A percentile compares a stretch with the other conserved stretches of the same genome.
phyloP scores from a whole-genome alignment of 1,140 invertebrate genomes.

The Heliothis virescens region DNA sequence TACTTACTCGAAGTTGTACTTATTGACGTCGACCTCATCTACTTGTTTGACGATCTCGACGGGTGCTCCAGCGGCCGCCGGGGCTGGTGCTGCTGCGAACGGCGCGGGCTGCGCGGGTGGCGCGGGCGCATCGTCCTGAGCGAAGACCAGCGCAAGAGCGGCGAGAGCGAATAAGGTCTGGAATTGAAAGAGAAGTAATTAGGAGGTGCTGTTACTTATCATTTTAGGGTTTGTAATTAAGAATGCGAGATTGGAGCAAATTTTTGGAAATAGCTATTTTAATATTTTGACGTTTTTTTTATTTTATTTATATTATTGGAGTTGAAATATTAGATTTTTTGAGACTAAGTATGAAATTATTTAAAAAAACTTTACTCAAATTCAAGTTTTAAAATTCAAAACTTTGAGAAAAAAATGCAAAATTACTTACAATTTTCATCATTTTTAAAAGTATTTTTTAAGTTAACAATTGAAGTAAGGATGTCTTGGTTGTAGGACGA shows the following conservation, averaged over 20 bases:
- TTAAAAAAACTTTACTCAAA: no score
- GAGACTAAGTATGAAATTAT: background rate
- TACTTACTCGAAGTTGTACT: conserved; percentile 82
- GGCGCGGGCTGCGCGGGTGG: conserved; percentile 44
- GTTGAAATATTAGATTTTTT: background rate
- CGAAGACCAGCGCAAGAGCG: conserved; percentile 66
- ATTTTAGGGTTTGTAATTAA: background rate
- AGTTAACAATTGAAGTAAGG: conserved; percentile 45
- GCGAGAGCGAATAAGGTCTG: conserved; percentile 73
- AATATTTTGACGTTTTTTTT: no score
- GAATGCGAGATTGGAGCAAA: background rate
- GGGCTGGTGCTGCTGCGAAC: conserved; percentile 48
- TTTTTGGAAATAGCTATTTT: no score
- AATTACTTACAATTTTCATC: conserved; percentile 81
- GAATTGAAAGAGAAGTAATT: conserved; percentile 52
- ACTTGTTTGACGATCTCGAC: conserved; percentile 79
- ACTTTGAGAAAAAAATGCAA: background rate
- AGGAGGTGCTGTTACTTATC: background rate
- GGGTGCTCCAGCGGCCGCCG: conserved; percentile 34
- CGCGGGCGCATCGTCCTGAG: conserved; percentile 59
- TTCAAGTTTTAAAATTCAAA: background rate
- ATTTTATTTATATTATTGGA: no score
- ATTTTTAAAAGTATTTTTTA: conserved; percentile 62
- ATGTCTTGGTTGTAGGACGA: conserved; percentile 64
- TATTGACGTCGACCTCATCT: conserved; percentile 74